Evolutionary conservation across 92 coral and sea anemone species (phyloP).

Genomic region (Zoanthus gigantus): DNA sequence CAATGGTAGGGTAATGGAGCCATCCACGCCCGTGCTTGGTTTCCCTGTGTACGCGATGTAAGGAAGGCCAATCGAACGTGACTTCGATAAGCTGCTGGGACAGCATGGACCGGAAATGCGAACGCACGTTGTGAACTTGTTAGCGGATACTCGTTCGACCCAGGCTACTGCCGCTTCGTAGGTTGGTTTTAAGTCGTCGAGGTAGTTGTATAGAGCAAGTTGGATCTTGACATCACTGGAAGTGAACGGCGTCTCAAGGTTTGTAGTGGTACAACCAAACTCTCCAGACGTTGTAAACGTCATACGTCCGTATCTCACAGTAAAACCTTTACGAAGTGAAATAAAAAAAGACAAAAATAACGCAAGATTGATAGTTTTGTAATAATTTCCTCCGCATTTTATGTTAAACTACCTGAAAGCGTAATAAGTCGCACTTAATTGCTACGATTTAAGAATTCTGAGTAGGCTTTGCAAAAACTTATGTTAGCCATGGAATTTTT

Average conservation of each 20-base stretch:
- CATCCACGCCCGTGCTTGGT: slow-evolving; percentile 22
- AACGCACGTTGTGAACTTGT: slow-evolving; percentile 75
- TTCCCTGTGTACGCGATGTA: slow-evolving; percentile 72
- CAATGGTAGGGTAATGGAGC: not conserved
- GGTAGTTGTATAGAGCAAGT: slow-evolving; percentile 27
- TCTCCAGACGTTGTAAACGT: slow-evolving; percentile 21
- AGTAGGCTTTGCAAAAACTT: too few species aligned
- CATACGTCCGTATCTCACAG: slow-evolving; percentile 13
- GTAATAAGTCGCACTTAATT: too few species aligned
- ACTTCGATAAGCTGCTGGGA: slow-evolving; percentile 25
- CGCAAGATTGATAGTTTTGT: too few species aligned
- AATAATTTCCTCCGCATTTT: too few species aligned
- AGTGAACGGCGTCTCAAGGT: not conserved
- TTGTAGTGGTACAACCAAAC: slow-evolving; percentile 25
- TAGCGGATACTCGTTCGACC: slow-evolving; percentile 65
- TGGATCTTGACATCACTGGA: slow-evolving; percentile 37
- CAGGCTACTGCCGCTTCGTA: slow-evolving; percentile 85
- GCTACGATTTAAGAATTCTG: too few species aligned
- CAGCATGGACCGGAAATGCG: slow-evolving; percentile 78
- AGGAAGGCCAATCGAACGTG: slow-evolving; percentile 61
- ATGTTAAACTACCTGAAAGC: too few species aligned
- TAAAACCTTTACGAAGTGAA: not conserved
- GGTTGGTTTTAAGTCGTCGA: slow-evolving; percentile 51
- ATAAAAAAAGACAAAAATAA: not conserved
- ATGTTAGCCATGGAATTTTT: too few species aligned